Base-by-base conservation (phyloP, 2,888 invertebrate genomes). In the Caenorhabditis zanzibari region DNA sequence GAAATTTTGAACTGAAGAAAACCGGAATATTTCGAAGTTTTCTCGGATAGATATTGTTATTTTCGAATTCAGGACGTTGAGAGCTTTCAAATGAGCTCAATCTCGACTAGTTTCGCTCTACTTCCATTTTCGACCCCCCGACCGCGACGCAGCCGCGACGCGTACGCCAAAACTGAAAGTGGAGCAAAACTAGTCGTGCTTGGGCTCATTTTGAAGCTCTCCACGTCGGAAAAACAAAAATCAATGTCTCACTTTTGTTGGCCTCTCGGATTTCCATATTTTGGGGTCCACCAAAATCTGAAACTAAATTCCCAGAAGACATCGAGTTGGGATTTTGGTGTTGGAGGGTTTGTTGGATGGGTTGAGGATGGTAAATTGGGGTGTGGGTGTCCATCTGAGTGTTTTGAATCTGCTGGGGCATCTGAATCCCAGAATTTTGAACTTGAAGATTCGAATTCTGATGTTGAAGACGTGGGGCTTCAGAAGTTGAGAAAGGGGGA, bases 181-280 rank as follows among this genome's bases (percentile, higher is more conserved):
- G 0, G 26, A 26, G 22, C 16, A 4, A 35, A n/a, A 44, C 38
- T 26, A 52, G 49, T 32, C 38, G 19, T 35, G 16, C 19, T 59
- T 19, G 5, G 19, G 24, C 61, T 61, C 16, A 41, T 61, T 61
- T 61, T 22, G 16, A 61, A 54, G 49, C 54, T 69, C 14, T 38
- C 1, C 3, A 24, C 22, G 1, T 2, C 22, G 22, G 10, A 12
- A 59, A 22, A 10, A 7, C 22, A 22, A 38, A 10, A n/a, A 10
- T 38, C 12, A 12, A 12, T 3, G 5, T 5, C 41, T 24, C 26
- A 54, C 54, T 10, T 24, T 41, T 19, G 4, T 16, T 41, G 2
- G 24, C 10, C 16, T 61, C n/a, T 10, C 41, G 24, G 19, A 28
- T 35, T 2, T 59, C 19, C 32, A 28, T 28, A 56, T 16, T 56